Base-by-base conservation (phyloP, 2,113 vertebrate species). In the Turdus rufiventris region DNA sequence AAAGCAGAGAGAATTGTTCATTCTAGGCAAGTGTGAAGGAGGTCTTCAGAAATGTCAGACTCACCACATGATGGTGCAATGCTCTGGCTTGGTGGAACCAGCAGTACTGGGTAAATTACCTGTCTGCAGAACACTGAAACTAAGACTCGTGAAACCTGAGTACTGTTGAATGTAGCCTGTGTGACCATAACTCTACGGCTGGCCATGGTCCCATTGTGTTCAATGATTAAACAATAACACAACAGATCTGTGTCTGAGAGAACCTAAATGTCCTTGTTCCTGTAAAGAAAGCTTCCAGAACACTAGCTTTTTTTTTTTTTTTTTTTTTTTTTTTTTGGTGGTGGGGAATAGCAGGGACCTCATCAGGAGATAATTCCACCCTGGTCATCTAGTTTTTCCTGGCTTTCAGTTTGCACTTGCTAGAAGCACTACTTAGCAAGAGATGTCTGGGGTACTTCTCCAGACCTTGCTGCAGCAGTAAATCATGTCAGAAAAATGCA, bases 201-300 rank as follows among this genome's bases (percentile, higher is more conserved):
- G 72, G 42, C 78, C 29, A 33, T 5, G 8, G 28, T 86, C 40
- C 66, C 33, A 7, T 48, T 3, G 1, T 0, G 0, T 45, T 61
- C n/a, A 51, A 29, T 51, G 42, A 45, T 45, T 33, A 76, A 79
- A 25, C 8, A 75, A 29, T 28, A 56, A 23, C 13, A 58, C 45
- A 45, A 40, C 28, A 40, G 4, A 19, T 54, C 42, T 38, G 7
- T 65, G 20, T 72, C 62, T 18, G 8, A 82, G 31, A 57, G 31
- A 87, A 62, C 25, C 13, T 40, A 2, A 21, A 89, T 73, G 70
- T 45, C n/a, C 17, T 56, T 56, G 23, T 56, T 76, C 12, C 28
- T 15, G 8, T 63, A 60, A 87, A 62, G 29, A 74, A 78, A 67
- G 9, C 12, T 75, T 84, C 33, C 21, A 54, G 38, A 60, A 9